Evolutionary conservation across 2,113 vertebrate species (phyloP).

Genomic region (Etia nguti): DNA sequence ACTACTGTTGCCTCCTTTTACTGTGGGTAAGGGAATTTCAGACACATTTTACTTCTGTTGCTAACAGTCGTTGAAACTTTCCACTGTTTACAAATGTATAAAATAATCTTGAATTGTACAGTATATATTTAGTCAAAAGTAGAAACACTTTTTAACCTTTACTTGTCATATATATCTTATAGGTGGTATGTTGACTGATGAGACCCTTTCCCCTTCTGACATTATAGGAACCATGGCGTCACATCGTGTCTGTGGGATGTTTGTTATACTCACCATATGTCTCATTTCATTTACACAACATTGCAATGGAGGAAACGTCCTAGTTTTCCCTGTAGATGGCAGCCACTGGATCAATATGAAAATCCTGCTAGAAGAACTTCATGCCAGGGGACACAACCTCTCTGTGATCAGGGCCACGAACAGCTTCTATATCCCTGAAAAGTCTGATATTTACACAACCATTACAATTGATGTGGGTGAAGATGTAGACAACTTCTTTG

Average conservation of each 20-base stretch:
- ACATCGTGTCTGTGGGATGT: neutral
- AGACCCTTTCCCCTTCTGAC: neutral
- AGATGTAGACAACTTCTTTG: constrained; percentile 30
- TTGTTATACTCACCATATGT: constrained; percentile 12
- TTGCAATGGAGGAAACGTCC: constrained; percentile 59
- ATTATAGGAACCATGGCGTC: constrained; percentile 6
- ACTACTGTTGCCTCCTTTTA: neutral
- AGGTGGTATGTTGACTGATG: neutral
- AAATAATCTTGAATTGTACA: neutral
- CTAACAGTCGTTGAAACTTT: neutral
- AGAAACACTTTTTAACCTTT: neutral
- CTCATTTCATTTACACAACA: constrained; percentile 14
- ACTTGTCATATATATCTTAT: neutral
- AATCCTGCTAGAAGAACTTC: constrained; percentile 62
- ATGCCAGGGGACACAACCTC: constrained; percentile 68
- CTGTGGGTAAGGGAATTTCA: neutral
- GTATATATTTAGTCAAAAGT: neutral
- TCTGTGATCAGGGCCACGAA: constrained; percentile 65
- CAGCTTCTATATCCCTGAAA: constrained; percentile 60
- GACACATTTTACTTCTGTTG: neutral
- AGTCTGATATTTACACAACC: constrained; percentile 55
- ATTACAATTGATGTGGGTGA: neutral
- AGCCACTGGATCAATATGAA: constrained; percentile 76
- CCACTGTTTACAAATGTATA: neutral
- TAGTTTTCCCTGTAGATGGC: constrained; percentile 66